Conservation (phyloP, 2,113 vertebrate species). For the Lepidothrix coronata region DNA sequence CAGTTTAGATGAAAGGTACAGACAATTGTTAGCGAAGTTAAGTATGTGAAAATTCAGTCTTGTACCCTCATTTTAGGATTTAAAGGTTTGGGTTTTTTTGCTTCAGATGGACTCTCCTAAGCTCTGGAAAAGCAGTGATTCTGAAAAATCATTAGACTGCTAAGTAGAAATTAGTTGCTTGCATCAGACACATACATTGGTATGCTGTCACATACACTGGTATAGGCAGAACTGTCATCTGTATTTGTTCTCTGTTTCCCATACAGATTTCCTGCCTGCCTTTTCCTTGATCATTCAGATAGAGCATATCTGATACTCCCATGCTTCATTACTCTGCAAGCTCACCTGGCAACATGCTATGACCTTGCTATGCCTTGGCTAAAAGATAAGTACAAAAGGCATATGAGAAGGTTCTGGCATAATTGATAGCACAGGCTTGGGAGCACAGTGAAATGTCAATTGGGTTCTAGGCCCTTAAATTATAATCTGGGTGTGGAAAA, state of each 20-base stretch:
- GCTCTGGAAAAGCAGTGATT: neutral
- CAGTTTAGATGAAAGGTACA: neutral
- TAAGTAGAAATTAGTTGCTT: neutral
- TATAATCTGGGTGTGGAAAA: neutral
- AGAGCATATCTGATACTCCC: neutral
- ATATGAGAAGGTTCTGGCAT: neutral
- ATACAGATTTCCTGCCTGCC: neutral
- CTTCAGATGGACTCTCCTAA: neutral
- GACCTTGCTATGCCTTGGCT: neutral
- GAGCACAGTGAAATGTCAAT: neutral
- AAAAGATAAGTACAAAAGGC: neutral
- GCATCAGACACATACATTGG: fast-evolving
- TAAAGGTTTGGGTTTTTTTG: neutral
- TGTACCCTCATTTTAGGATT: neutral
- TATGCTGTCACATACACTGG: fast-evolving
- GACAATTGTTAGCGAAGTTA: neutral
- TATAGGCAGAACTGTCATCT: neutral
- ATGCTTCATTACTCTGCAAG: neutral
- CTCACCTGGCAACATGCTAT: neutral
- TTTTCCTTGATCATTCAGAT: neutral
- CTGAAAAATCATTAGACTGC: neutral
- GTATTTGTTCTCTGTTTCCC: neutral
- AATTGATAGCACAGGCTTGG: neutral
- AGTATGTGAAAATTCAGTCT: neutral
- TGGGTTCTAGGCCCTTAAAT: neutral